phyloP scores from a whole-genome alignment of 2,888 invertebrate species.

The Cerastoderma edule region DNA sequence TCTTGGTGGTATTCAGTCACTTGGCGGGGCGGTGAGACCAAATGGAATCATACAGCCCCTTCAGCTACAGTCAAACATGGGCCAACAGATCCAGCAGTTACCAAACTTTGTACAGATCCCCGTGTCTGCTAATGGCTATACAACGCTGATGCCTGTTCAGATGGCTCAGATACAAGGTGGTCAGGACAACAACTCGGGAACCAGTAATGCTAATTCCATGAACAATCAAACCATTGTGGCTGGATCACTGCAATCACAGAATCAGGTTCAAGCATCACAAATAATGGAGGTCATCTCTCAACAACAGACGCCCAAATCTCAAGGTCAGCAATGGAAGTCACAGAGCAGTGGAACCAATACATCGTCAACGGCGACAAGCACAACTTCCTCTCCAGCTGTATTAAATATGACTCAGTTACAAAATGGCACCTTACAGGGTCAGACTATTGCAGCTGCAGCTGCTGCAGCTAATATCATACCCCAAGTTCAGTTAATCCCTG shows the following conservation, averaged over 20 bases:
- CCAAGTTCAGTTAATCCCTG: slow-evolving; percentile 69
- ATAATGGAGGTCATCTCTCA: slow-evolving; percentile 30
- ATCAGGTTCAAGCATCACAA: slow-evolving; percentile 30
- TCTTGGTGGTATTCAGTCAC: slow-evolving; percentile 62
- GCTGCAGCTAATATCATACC: slow-evolving; percentile 65
- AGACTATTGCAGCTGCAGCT: slow-evolving; percentile 66
- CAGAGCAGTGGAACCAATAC: slow-evolving; percentile 22
- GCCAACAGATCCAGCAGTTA: slow-evolving; percentile 82
- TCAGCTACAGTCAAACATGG: slow-evolving; percentile 86
- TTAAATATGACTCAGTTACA: slow-evolving; percentile 46
- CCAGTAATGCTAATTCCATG: slow-evolving; percentile 23
- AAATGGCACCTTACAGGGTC: slow-evolving; percentile 50
- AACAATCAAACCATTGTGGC: slow-evolving; percentile 22
- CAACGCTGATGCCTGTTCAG: slow-evolving; percentile 97
- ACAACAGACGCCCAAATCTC: slow-evolving; percentile 6
- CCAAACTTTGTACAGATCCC: slow-evolving; percentile 93
- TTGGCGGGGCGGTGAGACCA: slow-evolving; percentile 51
- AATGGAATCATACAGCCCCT: slow-evolving; percentile 84
- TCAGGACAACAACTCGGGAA: slow-evolving; percentile 36
- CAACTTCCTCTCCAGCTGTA: slow-evolving; percentile 36
- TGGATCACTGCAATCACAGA: slow-evolving; percentile 13
- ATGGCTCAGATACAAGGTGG: slow-evolving; percentile 87
- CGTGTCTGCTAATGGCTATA: slow-evolving; percentile 94
- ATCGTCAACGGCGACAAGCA: slow-evolving; percentile 30
- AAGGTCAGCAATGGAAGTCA: slow-evolving; percentile 12